These are phyloP conservation scores for Diarsia rubi DNA, from an alignment of 2,888 invertebrate species.

Conservation along the genomic window DNA sequence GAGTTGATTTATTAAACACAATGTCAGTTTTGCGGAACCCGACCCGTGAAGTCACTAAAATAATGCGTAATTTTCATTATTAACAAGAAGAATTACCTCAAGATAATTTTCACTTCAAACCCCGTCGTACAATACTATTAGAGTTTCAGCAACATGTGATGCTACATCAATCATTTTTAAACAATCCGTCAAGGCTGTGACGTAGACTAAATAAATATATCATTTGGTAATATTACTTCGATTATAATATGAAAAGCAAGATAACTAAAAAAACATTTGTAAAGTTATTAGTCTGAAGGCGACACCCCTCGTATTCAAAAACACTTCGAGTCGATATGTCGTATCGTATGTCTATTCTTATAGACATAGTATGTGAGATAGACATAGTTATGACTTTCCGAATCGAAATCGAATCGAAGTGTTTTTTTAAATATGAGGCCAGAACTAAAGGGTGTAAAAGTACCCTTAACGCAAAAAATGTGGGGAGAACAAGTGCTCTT, in stretches of 20 bases:
- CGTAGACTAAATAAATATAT: neutral
- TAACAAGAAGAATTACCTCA: neutral
- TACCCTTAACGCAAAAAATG: too few relatives aligned
- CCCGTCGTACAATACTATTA: neutral
- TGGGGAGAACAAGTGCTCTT: too few relatives aligned
- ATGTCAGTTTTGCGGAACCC: neutral
- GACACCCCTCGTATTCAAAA: too few relatives aligned
- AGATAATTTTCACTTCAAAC: neutral
- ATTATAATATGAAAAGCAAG: neutral
- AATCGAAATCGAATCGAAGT: too few relatives aligned
- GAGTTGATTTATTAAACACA: neutral
- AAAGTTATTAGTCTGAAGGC: too few relatives aligned
- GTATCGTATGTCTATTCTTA: too few relatives aligned
- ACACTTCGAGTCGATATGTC: too few relatives aligned
- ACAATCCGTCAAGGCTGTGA: conserved; percentile 14
- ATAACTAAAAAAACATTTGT: neutral
- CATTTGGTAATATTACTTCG: neutral
- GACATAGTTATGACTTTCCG: too few relatives aligned
- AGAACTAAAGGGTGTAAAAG: too few relatives aligned
- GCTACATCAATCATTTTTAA: conserved; percentile 21
- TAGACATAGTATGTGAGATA: too few relatives aligned
- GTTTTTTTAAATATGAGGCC: too few relatives aligned
- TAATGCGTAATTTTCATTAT: neutral
- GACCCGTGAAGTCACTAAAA: neutral
- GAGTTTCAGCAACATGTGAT: neutral